Base-by-base conservation (phyloP, 2,888 invertebrate species). In the Oegoconia quadripuncta region DNA sequence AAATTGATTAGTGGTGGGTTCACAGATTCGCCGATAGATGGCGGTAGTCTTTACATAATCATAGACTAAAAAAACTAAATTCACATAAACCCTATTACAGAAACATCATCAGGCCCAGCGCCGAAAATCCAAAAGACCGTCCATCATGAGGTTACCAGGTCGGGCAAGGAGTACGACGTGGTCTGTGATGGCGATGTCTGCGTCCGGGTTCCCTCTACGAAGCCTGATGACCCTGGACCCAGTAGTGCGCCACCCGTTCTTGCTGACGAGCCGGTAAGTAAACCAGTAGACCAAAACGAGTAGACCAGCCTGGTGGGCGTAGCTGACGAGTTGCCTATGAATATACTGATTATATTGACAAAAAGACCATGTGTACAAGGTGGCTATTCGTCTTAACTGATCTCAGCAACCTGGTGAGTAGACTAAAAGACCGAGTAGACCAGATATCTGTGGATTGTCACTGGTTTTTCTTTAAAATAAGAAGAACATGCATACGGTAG, bases 161-260 rank as follows among this genome's bases (percentile, higher is more conserved):
- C 64, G 0, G 54, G 55, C 0, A 51, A 56, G 7, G 71, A 72
- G 34, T 66, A 65, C 18, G 81, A 89, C 34, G 68, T 90, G 36
- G 80, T 90, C 0, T 89, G 90, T 53, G 83, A 89, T 33, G 88
- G 81, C 9, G 88, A 83, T 30, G 79, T 89, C 1, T 90, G 88
- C 57, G 77, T 77, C 39, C 47, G 82, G 0, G 48, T 59, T 9
- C 73, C 78, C 1, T 56, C 46, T 37, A 3, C 3, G 50, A 47
- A 28, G 16, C 39, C 0, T n/a, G 61, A 57, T 7, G 64, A 68
- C 25, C 59, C 75, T 0, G 75, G 74, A 1, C 69, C 81, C 12
- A 82, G 74, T 45, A 67, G 58, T 2, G 3, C 6, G 5, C 7
- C 11, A 1, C 14, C 25, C 3, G 31, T 20, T 3, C 9, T 11